Conservation (phyloP, 2,113 vertebrate genomes). For the Apus apus region DNA sequence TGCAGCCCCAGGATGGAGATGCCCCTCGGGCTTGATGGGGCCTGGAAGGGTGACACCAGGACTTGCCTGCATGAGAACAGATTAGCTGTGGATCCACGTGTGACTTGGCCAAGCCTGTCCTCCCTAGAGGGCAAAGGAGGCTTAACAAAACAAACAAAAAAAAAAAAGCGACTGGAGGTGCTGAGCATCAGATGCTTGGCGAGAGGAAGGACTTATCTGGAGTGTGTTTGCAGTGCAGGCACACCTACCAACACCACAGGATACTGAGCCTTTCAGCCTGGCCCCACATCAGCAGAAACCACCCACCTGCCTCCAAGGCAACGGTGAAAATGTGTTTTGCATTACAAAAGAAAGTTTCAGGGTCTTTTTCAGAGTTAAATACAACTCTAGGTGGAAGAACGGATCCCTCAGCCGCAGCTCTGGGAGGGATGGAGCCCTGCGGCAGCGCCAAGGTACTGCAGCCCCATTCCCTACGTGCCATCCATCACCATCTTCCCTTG, state of each 20-base stretch:
- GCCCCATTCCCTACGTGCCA: constrained; percentile 67
- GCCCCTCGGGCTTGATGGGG: neutral
- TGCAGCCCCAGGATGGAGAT: accelerated
- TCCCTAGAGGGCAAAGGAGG: neutral
- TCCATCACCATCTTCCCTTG: constrained; percentile 1
- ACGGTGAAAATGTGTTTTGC: neutral
- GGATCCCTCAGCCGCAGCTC: neutral
- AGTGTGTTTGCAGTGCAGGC: neutral
- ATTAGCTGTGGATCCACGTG: neutral
- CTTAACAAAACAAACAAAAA: neutral
- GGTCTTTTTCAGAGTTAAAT: neutral
- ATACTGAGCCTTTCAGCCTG: neutral
- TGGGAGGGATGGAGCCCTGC: neutral
- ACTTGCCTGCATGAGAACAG: neutral
- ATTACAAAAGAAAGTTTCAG: neutral
- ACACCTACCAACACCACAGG: neutral
- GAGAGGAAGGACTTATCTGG: neutral
- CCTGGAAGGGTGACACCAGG: neutral
- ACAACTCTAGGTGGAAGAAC: neutral
- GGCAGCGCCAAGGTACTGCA: constrained; percentile 53
- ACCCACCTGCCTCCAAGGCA: neutral
- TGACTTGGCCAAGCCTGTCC: neutral
- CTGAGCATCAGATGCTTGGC: neutral
- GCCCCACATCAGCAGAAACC: neutral
- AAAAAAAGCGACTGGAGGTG: neutral